Evolutionary conservation across 2,113 vertebrate species (phyloP), one percentile per base, ranked within the genome.

Genomic region (Balaenoptera acutorostrata): DNA sequence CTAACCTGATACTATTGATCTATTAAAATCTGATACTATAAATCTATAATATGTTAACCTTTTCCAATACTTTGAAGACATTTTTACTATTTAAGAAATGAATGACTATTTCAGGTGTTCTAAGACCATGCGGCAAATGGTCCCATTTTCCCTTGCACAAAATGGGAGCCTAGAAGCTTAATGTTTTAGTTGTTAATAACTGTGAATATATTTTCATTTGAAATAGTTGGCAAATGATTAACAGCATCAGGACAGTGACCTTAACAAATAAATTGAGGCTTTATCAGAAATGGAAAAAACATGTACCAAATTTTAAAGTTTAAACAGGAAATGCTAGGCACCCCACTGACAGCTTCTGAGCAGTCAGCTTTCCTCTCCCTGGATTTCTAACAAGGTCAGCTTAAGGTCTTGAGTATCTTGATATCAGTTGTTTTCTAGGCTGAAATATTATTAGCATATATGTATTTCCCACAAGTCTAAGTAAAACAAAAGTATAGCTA

Each of bases 141-240:
- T 57, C 55, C 55, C 55, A 57, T 57, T 57, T 74, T 87, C 63
- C 17, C 61, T 31, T 27, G 33, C 2, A 55, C 61, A 96, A 95
- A 86, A 89, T 31, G 25, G 36, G 84, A 96, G 23, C 33, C 77
- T 59, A 61, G 41, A 41, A 90, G 12, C 14, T 84, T 84, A 41
- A 88, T 49, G 52, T 41, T 93, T 87, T 59, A 55, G 57, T 33
- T 75, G 64, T 55, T 94, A 88, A 64, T 44, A 39, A 64, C 68
- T 46, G 18, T 81, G 88, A 94, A 66, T 80, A 82, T 64, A 63
- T 82, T 93, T 95, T 93, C 77, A 83, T 57, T 75, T 15, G 44
- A 95, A 96, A 89, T 83, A 86, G n/a, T 64, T 95, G 72, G 49
- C 68, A 91, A 98, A 88, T 88, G 66, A 94, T 88, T 64, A 96